These are phyloP conservation scores for Caenorhabditis sp. DNA, from an alignment of 2,888 invertebrate genomes.

Conservation along the genomic window DNA sequence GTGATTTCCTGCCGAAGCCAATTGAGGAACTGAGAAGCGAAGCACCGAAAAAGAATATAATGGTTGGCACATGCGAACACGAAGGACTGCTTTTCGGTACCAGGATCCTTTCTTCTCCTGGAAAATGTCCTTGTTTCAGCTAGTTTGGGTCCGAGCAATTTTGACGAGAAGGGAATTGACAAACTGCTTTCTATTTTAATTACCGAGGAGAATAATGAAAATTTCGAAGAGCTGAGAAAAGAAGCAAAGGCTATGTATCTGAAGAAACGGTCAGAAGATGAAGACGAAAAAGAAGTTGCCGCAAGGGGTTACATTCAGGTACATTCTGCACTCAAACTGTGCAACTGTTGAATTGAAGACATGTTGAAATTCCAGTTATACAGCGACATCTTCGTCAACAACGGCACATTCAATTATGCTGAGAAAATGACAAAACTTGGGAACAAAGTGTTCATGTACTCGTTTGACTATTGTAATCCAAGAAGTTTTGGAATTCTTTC, in stretches of 20 bases:
- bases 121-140: constrained; percentile 50
- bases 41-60: constrained; percentile 68
- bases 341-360: no score
- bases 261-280: constrained; percentile 58
- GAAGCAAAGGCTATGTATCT: constrained; percentile 71
- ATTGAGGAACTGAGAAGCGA: constrained; percentile 67
- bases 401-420: constrained; percentile 64
- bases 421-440: constrained; percentile 66
- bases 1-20: constrained; percentile 69
- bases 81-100: constrained; percentile 71
- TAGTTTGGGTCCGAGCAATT: constrained; percentile 63
- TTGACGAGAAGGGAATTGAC: constrained; percentile 71
- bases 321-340: no score
- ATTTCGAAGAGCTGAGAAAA: constrained; percentile 64
- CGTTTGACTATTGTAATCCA: constrained; percentile 72
- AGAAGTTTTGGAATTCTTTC: constrained; percentile 70
- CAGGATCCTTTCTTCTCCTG: neutral
- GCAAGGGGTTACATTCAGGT: constrained; percentile 72
- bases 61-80: constrained; percentile 70
- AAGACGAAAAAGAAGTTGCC: constrained; percentile 61
- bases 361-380: constrained; percentile 67
- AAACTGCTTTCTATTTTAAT: constrained; percentile 70
- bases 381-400: constrained; percentile 70
- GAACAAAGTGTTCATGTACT: constrained; percentile 69
- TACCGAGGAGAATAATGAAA: constrained; percentile 64